Evolutionary conservation across 2,797 vertebrate species (phyloP), one percentile per base, ranked within the genome.

Genomic region (Melopsittacus undulatus): DNA sequence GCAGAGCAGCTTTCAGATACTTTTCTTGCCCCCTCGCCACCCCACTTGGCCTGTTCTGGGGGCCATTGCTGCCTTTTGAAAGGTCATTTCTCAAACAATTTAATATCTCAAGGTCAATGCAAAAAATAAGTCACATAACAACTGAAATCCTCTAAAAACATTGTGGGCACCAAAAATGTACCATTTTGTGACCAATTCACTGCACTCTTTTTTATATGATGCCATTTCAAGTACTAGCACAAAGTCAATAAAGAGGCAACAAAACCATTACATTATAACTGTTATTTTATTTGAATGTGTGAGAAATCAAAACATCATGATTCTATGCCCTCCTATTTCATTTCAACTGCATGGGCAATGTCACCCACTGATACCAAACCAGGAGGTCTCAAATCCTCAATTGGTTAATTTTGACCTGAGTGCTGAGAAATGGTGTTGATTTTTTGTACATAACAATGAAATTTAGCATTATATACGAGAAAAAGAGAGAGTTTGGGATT

Each of bases 301-400:
- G 40, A 79, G 49, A 48, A 79, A 52, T 23, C 13, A 51, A 68
- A 27, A 13, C 32, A 5, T 9, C 66, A n/a, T 0, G 0, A 10
- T 29, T 9, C 1, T 2, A 11, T 13, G 30, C 61, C 63, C 29
- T 66, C 15, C 22, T 32, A 14, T 19, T 5, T 1, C 8, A 1
- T 36, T 59, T 21, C 46, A 48, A 0, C 4, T 40, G 36, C 54
- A 21, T 13, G 11, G 13, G 29, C 10, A 22, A 13, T 8, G 34
- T 7, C 51, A 46, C 26, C 63, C 52, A 45, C 27, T 54, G 63
- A 21, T 4, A 32, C 48, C 74, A 57, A 30, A 24, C 11, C 27
- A 13, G 40, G 56, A 86, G 30, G 18, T 27, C 76, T 64, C 64
- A 32, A 8, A n/a, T 64, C 54, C 29, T 49, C 66, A 46, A 2